A percentile compares a stretch with the other conserved stretches of the same genome.
These are phyloP conservation scores for Remorina albescens DNA, from an alignment of 2,797 vertebrate species.

Conservation along the genomic window DNA sequence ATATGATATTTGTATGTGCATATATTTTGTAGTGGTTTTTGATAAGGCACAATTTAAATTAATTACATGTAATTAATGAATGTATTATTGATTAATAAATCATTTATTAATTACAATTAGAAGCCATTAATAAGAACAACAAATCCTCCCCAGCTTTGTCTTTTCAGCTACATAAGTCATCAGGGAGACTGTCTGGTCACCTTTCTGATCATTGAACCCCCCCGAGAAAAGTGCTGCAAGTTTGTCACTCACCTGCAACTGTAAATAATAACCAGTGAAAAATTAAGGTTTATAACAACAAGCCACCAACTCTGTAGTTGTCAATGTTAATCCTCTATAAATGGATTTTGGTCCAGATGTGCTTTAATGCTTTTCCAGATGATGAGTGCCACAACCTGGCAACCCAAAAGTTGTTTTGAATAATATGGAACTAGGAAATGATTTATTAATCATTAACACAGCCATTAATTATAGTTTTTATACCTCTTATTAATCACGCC, in stretches of 20 bases:
- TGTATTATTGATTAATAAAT: too few species aligned
- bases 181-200: background rate
- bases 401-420: background rate
- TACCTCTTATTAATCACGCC: too few species aligned
- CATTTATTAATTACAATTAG: too few species aligned
- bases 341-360: background rate
- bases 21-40: too few species aligned
- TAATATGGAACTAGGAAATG: background rate
- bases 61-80: too few species aligned
- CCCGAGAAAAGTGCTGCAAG: background rate
- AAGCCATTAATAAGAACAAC: background rate
- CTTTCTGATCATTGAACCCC: background rate
- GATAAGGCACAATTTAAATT: too few species aligned
- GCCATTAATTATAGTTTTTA: background rate
- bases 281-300: background rate
- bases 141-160: too few species aligned
- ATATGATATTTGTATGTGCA: too few species aligned
- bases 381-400: background rate
- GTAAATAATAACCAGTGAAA: background rate
- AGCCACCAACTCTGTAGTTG: background rate
- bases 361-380: background rate
- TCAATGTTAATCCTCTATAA: background rate
- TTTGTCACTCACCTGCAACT: background rate
- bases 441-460: background rate
- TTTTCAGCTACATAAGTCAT: background rate